Evolutionary conservation across 1,140 invertebrate genomes (phyloP), one percentile per base, ranked within the genome.

Genomic region (Brachionus rotundiformis): DNA sequence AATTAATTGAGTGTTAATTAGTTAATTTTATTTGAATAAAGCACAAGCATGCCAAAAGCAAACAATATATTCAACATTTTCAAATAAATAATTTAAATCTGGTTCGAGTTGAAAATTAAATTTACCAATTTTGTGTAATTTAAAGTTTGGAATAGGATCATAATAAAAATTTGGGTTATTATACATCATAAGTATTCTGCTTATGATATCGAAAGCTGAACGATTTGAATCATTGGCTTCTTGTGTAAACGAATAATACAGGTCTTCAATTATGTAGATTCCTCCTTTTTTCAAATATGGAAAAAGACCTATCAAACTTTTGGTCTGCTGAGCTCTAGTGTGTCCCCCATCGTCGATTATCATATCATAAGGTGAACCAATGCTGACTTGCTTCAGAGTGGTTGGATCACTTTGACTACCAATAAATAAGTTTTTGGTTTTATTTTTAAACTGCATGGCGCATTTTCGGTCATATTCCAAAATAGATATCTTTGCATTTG

Each of bases 311-410:
- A 41, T 41, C 1, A 73, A 19, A 10, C 33, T 41, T 23, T 41
- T 41, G 13, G 41, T 25, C 16, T 41, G 33, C 25, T 73, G 68
- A 36, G 33, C 3, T 36, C 33, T 36, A 8, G 33, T 5, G 25
- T 73, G 68, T 23, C 68, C 68, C 3, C 68, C 68, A 73, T 73
- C 68, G 23, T 73, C 68, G 10, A 73, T 44, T 2, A 73, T 73
- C 1, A 41, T 16, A 73, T 73, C 68, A 23, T 41, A 73, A 41
- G 19, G 19, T 19, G 11, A 4, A 11, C 3, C 31, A 7, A 25
- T 23, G 2, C 3, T 11, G 19, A 25, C 11, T 61, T 61, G 16
- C 25, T 61, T 27, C 25, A 61, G 11, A 25, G 3, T 27, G 19
- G 19, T 25, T 3, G 6, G 25, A 25, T 61, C 54, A 23, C 54